phyloP scores from a whole-genome alignment of 2,113 vertebrate genomes.

The Actenoides lindsayi region DNA sequence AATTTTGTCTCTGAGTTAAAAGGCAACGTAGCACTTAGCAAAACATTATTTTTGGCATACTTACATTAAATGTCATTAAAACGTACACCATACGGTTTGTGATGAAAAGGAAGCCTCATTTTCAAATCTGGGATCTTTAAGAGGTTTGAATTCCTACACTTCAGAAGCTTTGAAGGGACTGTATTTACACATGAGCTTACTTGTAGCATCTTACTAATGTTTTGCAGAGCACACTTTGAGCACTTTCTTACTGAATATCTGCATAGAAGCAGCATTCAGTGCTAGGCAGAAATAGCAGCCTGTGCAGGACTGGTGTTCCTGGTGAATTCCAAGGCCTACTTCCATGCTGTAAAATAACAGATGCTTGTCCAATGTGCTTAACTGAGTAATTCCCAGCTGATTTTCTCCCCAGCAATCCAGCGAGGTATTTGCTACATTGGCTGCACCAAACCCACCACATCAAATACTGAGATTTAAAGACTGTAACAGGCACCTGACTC shows the following conservation, averaged over 20 bases:
- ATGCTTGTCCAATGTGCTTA: not conserved
- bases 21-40: not conserved
- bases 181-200: not conserved
- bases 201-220: not conserved
- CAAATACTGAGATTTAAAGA: not conserved
- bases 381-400: not conserved
- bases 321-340: not conserved
- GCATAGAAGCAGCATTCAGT: not conserved
- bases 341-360: rapidly evolving
- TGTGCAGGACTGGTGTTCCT: not conserved
- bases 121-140: not conserved
- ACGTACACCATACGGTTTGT: not conserved
- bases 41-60: not conserved
- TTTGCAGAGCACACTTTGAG: not conserved
- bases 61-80: not conserved
- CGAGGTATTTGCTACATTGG: not conserved
- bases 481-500: not conserved
- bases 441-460: not conserved
- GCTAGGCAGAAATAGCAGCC: not conserved
- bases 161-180: not conserved
- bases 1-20: not conserved
- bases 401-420: not conserved
- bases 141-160: not conserved
- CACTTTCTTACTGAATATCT: not conserved
- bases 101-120: not conserved